Percentiles rank a stretch among this genome's conserved stretches.
phyloP scores from a whole-genome alignment of 2,797 vertebrate genomes.

The Champsocephalus gunnari region DNA sequence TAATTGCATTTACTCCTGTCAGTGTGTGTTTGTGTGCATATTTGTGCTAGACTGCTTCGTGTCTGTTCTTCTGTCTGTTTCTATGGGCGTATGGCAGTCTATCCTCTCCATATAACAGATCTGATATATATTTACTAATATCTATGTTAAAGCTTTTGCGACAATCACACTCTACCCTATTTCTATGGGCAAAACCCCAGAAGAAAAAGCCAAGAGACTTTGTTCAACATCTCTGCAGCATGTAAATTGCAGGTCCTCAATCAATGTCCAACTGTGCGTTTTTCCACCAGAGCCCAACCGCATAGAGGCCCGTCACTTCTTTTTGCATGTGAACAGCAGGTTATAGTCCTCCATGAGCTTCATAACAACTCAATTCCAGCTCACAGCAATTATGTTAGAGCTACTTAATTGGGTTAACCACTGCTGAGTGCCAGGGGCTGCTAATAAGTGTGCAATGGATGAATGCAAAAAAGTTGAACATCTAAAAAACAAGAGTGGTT shows the following conservation, averaged over 20 bases:
- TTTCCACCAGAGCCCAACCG: constrained; percentile 39
- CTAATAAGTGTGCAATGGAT: constrained; percentile 44
- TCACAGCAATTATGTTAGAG: constrained; percentile 58
- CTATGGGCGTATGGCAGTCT: constrained; percentile 23
- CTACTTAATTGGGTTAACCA: constrained; percentile 59
- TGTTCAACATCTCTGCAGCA: constrained; percentile 58
- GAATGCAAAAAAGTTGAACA: constrained; percentile 40
- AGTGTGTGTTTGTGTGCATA: constrained; percentile 34
- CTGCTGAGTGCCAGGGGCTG: constrained; percentile 47
- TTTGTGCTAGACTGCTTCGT: constrained; percentile 16
- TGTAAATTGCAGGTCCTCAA: constrained; percentile 67
- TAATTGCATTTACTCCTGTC: constrained; percentile 58
- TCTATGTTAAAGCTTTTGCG: constrained; percentile 13
- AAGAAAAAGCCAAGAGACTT: constrained; percentile 40
- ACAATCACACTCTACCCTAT: constrained; percentile 11
- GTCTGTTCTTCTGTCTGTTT: constrained; percentile 21
- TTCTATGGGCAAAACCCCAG: constrained; percentile 29
- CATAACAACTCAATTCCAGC: constrained; percentile 24
- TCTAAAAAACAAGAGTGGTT: constrained; percentile 34
- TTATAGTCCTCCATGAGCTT: constrained; percentile 46
- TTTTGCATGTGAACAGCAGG: constrained; percentile 60
- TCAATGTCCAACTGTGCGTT: constrained; percentile 66
- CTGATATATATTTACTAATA: constrained; percentile 21
- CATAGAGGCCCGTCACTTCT: constrained; percentile 29
- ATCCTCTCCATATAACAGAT: constrained; percentile 21